These are phyloP conservation scores for Crotalus horridus DNA, from an alignment of 2,113 vertebrate species.

Conservation along the genomic window DNA sequence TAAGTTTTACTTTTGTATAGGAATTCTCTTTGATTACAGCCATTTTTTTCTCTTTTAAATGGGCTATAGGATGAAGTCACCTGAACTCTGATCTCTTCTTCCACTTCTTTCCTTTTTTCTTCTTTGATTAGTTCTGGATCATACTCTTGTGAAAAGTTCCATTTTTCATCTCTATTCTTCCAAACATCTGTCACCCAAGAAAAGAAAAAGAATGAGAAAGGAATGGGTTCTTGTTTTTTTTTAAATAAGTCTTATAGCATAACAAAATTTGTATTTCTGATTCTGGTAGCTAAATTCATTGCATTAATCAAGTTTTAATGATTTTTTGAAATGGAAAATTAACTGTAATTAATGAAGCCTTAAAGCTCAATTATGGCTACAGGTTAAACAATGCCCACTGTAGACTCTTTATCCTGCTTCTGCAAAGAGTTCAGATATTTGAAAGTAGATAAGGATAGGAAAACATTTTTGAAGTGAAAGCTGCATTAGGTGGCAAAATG, in stretches of 20 bases:
- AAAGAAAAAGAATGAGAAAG: not conserved
- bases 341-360: slow-evolving; percentile 1
- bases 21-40: not conserved
- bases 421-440: not conserved
- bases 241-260: slow-evolving; percentile 7
- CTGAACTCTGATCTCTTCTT: slow-evolving; percentile 81
- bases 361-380: not conserved
- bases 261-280: not conserved
- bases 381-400: not conserved
- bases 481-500: not conserved
- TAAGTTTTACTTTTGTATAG: slow-evolving; percentile 2
- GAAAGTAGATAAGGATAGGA: not conserved
- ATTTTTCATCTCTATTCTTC: slow-evolving; percentile 71
- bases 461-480: not conserved
- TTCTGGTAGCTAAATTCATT: slow-evolving; percentile 3
- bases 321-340: slow-evolving; percentile 18
- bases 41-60: not conserved
- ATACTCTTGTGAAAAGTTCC: slow-evolving; percentile 74
- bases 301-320: slow-evolving; percentile 25
- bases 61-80: slow-evolving; percentile 52
- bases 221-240: not conserved
- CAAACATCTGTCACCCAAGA: slow-evolving; percentile 69
- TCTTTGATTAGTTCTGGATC: slow-evolving; percentile 77
- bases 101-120: slow-evolving; percentile 75
- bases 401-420: not conserved